Evolutionary conservation across 2,797 vertebrate genomes (phyloP).

Genomic region (Mormyrus proboscirostris): DNA sequence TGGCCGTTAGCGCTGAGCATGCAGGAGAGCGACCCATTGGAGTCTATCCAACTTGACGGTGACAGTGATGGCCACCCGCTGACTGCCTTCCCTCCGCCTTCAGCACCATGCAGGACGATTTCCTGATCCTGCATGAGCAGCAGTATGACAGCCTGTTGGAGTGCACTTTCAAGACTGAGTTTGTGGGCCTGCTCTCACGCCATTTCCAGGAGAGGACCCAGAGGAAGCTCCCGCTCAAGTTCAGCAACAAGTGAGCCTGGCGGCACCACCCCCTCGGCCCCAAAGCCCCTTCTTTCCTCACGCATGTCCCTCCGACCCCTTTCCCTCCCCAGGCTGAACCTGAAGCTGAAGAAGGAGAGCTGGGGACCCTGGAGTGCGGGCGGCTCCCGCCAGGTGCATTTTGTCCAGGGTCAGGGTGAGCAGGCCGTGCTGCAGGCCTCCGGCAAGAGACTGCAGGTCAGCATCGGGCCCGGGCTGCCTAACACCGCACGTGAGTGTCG

Average conservation of each 20-base stretch:
- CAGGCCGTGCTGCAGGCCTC: conserved; percentile 76
- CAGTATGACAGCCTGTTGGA: conserved; percentile 96
- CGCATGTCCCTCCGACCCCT: neutral
- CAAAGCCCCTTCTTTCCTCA: neutral
- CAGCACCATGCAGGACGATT: conserved; percentile 90
- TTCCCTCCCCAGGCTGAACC: conserved; percentile 70
- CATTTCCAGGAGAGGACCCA: conserved; percentile 88
- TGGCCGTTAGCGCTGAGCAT: neutral
- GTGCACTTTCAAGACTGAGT: conserved; percentile 93
- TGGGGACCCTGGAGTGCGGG: conserved; percentile 89
- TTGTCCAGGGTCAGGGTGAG: conserved; percentile 80
- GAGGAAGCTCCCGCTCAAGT: conserved; percentile 89
- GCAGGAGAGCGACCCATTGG: neutral
- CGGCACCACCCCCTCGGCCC: neutral
- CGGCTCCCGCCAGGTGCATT: conserved; percentile 83
- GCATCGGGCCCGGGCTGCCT: conserved; percentile 85
- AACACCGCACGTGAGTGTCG: conserved; percentile 87
- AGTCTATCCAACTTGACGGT: neutral
- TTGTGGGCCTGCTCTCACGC: conserved; percentile 85
- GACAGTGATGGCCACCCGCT: neutral
- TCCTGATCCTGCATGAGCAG: conserved; percentile 91
- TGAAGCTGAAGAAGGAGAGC: conserved; percentile 95
- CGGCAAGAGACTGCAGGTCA: conserved; percentile 91
- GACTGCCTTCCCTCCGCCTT: neutral
- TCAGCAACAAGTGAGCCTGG: conserved; percentile 82